Base-by-base conservation (phyloP, 2,797 vertebrate genomes). In the Synaphobranchus kaupii region DNA sequence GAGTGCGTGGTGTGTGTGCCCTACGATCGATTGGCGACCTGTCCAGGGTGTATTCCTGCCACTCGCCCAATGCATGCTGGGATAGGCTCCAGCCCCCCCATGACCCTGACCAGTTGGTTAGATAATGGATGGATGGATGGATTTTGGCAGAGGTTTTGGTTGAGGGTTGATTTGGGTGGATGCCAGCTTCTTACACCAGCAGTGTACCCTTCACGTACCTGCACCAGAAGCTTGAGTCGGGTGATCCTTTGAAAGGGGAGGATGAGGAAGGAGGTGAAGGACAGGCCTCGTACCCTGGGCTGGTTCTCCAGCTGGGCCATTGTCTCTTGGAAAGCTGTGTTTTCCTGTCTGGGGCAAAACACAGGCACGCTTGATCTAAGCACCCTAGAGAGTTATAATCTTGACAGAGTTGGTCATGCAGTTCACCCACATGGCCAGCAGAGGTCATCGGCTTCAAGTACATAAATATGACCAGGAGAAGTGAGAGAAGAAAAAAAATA, bases 241-340 rank as follows among this genome's bases (percentile, higher is more conserved):
- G 97, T 99, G 94, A 99, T 99, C 93, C 98, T 97, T 93, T 99
- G 98, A 93, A 99, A 99, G 0, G 98, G 98, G 86, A 99, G 96
- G 91, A 99, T 99, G 88, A 99, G 97, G 93, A 99, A 99, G 17
- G 98, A 99, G 5, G 97, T 98, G 88, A 99, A 98, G 15, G 98
- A 97, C 84, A 99, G 94, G 78, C 98, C 98, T 90, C 96, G 95
- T 89, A 98, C 98, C 89, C 96, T 94, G 9, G 98, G 94, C 91
- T 98, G 96, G 20, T 96, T 96, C 94, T 99, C 98, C 93, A 99
- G 93, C 88, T 93, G 81, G 0, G 96, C 93, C 89, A 99, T 97
- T 84, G 97, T 89, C 50, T 98, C 98, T 71, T 97, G 96, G 90
- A 99, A 98, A 39, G 95, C 93, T 80, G 96, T 91, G 90, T 98